Percentiles rank a stretch among this genome's conserved stretches.
These are phyloP conservation scores for Amphiprion percula DNA, from an alignment of 2,113 vertebrate genomes.

Conservation along the genomic window DNA sequence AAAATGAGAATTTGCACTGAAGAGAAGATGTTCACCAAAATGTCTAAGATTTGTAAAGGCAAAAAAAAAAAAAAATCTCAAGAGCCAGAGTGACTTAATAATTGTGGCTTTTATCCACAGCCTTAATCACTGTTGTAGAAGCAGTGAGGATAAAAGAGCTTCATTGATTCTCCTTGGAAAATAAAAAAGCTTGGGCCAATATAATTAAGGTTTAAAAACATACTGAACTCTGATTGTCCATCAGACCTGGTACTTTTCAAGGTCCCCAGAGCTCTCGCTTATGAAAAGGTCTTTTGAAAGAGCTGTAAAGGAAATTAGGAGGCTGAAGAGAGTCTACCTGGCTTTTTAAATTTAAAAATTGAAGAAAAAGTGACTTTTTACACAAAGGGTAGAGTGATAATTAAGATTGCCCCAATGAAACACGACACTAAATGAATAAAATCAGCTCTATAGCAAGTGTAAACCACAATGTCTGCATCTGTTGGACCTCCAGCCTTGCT, in stretches of 20 bases:
- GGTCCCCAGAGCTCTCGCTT: conserved; percentile 48
- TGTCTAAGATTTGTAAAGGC: conserved; percentile 28
- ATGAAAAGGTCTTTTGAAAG: conserved; percentile 62
- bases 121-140: conserved; percentile 68
- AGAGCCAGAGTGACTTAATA: conserved; percentile 49
- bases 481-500: conserved; percentile 66
- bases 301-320: conserved; percentile 44
- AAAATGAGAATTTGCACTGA: conserved; percentile 34
- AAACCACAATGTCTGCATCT: conserved; percentile 44
- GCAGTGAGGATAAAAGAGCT: conserved; percentile 62
- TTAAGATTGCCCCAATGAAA: conserved; percentile 30
- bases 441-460: conserved; percentile 1
- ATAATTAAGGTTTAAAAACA: conserved; percentile 78
- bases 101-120: conserved; percentile 65
- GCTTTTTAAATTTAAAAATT: conserved; percentile 32
- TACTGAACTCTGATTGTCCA: conserved; percentile 65
- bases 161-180: conserved; percentile 75
- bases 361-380: conserved; percentile 42
- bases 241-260: conserved; percentile 68
- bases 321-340: conserved; percentile 29
- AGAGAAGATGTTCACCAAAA: conserved; percentile 35
- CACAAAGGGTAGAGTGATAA: neutral
- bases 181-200: conserved; percentile 66
- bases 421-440: conserved; percentile 8
- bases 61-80: conserved; percentile 17